Evolutionary conservation across 2,888 invertebrate genomes (phyloP), one percentile per base, ranked within the genome.

Genomic region (Encarsia formosa): DNA sequence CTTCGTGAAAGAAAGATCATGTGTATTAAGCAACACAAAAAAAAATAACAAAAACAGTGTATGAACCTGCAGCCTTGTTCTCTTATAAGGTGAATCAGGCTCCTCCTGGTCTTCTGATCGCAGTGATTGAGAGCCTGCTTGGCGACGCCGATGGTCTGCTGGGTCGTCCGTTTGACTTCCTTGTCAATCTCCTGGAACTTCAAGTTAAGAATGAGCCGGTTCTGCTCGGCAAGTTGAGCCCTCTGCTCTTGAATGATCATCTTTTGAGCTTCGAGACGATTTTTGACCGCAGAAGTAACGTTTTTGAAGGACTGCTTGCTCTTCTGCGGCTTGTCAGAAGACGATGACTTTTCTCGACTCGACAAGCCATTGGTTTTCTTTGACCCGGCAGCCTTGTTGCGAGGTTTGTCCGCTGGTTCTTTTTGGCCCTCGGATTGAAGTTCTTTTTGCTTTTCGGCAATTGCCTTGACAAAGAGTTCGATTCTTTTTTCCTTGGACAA

Each of bases 181-280:
- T 84, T 82, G 38, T 82, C 75, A 22, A 88, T 79, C 70, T 83
- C 85, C 51, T 84, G 83, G 45, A 87, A 74, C 65, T 84, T 86
- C 1, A 88, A 71, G 65, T 87, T 83, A 67, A 86, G 82, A 51
- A 88, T 88, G n/a, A 86, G 66, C 62, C 82, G 80, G 60, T 82
- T 83, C 69, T 88, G 87, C 53, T 86, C 82, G 52, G 84, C 82
- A 52, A 89, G 68, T 73, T 87, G 87, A 2, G 79, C 74, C 66
- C 81, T 85, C 69, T 88, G 88, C 23, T 83, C 71, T 23, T 86
- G 83, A 52, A 88, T 88, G 37, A 88, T 84, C 59, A 82, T 81
- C 66, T 84, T 84, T 67, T 88, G 88, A 9, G 85, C 79, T 69
- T 82, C 82, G 4, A 73, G 48, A 16, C 68, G 65, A 43, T 52